Evolutionary conservation across 2,888 invertebrate species (phyloP).

Genomic region (Rotaria magnacalcarata): DNA sequence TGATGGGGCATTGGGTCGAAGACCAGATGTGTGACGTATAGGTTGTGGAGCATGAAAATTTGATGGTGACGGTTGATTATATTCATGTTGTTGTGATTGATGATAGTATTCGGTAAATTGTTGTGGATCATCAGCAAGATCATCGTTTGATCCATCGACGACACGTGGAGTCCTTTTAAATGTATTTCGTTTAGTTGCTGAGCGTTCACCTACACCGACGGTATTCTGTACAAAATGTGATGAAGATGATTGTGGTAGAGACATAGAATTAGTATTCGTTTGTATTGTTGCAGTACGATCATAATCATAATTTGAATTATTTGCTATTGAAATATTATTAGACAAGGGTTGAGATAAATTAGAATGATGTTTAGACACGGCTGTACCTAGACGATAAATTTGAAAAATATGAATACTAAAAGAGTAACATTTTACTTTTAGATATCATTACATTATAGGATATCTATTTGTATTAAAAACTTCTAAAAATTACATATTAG

Average conservation of each 20-base stretch:
- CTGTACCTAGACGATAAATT: neutral
- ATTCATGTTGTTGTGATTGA: neutral
- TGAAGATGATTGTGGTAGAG: neutral
- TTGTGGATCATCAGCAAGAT: neutral
- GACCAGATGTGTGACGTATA: slow-evolving; percentile 13
- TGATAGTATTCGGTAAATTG: neutral
- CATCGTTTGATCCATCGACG: neutral
- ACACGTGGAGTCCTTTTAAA: slow-evolving; percentile 23
- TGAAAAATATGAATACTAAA: neutral
- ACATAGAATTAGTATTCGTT: neutral
- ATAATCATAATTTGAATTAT: neutral
- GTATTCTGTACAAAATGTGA: neutral
- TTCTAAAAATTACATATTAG: neutral
- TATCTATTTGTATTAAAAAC: neutral
- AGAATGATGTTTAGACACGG: slow-evolving; percentile 24
- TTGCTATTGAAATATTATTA: neutral
- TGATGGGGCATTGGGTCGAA: neutral
- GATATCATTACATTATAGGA: neutral
- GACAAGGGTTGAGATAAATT: neutral
- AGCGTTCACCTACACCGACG: neutral
- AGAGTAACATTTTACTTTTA: too few species aligned
- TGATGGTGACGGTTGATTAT: neutral
- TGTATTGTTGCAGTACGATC: neutral
- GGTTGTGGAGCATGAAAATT: slow-evolving; percentile 16
- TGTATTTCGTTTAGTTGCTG: slow-evolving; percentile 1